Percentiles rank a stretch among this genome's conserved stretches.
Evolutionary conservation across 2,113 vertebrate species (phyloP).

Genomic region (Xiphophorus couchianus): DNA sequence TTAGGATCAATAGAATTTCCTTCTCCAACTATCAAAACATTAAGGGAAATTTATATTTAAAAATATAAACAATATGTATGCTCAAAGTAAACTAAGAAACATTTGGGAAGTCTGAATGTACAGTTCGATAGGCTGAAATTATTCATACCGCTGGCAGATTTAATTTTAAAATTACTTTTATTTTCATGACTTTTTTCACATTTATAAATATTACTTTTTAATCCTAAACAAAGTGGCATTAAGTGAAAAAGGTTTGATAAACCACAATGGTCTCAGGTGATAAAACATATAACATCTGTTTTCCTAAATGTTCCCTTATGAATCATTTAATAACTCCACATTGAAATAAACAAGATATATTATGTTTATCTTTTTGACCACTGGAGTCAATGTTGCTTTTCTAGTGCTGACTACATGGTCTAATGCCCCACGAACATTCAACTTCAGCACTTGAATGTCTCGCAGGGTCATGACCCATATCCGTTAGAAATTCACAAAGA

Average conservation of each 20-base stretch:
- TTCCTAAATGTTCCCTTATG: too few relatives aligned
- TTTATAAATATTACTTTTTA: not conserved
- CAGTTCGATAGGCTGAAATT: not conserved
- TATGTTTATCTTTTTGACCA: not conserved
- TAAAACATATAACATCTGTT: too few relatives aligned
- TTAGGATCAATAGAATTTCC: conserved; percentile 10
- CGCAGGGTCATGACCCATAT: not conserved
- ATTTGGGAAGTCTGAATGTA: not conserved
- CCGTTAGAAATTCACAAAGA: not conserved
- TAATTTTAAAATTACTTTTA: not conserved
- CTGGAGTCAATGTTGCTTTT: not conserved
- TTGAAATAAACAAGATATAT: not conserved
- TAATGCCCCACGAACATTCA: conserved; percentile 10
- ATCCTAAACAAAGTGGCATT: not conserved
- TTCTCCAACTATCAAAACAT: conserved; percentile 25
- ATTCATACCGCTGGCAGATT: not conserved
- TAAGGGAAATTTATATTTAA: conserved; percentile 8
- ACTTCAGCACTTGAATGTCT: not conserved
- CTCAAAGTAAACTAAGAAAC: not conserved
- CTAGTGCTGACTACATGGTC: conserved; percentile 8
- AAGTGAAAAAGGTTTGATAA: too few relatives aligned
- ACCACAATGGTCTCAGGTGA: too few relatives aligned
- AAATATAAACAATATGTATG: conserved; percentile 17
- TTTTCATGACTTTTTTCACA: not conserved
- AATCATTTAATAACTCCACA: too few relatives aligned